phyloP scores from a whole-genome alignment of 2,113 vertebrate species.

The Cebus imitator region DNA sequence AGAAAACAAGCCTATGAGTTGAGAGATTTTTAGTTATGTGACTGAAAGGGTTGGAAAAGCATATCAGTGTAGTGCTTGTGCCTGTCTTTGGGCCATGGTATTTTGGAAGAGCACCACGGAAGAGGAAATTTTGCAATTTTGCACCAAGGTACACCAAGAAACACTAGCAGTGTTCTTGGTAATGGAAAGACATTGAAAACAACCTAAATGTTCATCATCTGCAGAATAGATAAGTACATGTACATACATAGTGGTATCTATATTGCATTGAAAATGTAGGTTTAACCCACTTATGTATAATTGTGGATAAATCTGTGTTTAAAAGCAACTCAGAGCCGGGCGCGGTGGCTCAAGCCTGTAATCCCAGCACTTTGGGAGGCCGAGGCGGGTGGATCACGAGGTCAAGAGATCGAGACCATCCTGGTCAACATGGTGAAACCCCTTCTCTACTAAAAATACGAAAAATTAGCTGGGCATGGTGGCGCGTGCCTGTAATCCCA shows the following conservation, averaged over 20 bases:
- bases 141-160: neutral
- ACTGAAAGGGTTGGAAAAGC: neutral
- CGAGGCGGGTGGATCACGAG: too few species aligned
- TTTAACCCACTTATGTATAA: neutral
- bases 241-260: neutral
- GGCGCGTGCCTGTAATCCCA: too few species aligned
- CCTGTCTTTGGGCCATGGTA: neutral
- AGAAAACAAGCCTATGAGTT: too few species aligned
- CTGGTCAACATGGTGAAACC: too few species aligned
- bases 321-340: neutral
- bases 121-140: neutral
- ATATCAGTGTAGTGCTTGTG: neutral
- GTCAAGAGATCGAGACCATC: too few species aligned
- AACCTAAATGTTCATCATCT: neutral
- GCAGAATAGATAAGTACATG: neutral
- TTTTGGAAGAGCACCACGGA: neutral
- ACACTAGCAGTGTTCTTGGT: neutral
- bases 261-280: neutral
- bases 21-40: too few species aligned
- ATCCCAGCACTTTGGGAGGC: too few species aligned
- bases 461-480: too few species aligned
- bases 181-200: neutral
- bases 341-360: too few species aligned
- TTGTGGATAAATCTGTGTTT: neutral
- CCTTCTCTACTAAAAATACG: too few species aligned